These are phyloP conservation scores for Aphis craccivora DNA, from an alignment of 1,140 invertebrate species.

Conservation along the genomic window DNA sequence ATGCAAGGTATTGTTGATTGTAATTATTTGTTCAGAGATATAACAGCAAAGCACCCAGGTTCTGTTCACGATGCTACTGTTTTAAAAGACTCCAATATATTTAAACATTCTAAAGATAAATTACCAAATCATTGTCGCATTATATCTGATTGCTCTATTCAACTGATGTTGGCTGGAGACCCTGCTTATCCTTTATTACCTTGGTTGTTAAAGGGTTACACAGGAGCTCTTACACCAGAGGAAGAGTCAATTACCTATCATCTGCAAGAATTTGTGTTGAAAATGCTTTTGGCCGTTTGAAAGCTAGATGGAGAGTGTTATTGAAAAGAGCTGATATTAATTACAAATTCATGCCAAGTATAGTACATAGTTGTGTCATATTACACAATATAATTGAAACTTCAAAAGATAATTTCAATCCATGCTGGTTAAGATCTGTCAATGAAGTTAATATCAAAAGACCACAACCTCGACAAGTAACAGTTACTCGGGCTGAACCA, in stretches of 20 bases:
- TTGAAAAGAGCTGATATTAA: background rate
- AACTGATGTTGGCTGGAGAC: background rate
- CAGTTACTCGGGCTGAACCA: background rate
- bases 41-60: background rate
- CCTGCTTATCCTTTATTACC: slow-evolving; percentile 6
- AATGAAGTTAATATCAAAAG: background rate
- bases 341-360: background rate
- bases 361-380: background rate
- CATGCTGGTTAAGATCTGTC: background rate
- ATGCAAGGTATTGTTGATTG: slow-evolving; percentile 13
- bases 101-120: background rate
- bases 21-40: background rate
- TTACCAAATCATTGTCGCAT: background rate
- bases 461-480: background rate
- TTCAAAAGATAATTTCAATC: background rate
- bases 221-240: background rate
- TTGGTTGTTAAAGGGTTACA: background rate
- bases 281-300: background rate
- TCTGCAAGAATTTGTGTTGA: background rate
- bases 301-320: background rate
- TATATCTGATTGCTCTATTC: background rate
- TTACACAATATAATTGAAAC: background rate
- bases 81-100: slow-evolving; percentile 20
- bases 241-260: background rate
- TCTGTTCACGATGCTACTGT: background rate